phyloP scores from a whole-genome alignment of 2,113 vertebrate species.

The Dipodomys ordii region DNA sequence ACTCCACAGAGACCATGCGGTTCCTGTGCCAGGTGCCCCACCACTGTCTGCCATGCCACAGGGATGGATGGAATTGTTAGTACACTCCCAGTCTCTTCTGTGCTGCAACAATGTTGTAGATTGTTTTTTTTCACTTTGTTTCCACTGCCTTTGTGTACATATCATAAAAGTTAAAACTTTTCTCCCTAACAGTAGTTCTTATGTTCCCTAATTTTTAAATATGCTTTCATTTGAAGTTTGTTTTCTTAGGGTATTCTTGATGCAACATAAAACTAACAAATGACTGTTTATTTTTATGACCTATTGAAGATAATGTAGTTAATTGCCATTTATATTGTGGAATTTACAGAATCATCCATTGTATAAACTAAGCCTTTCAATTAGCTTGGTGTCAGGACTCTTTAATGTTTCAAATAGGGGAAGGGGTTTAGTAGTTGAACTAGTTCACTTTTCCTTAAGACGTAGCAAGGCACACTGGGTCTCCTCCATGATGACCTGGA shows the following conservation, averaged over 20 bases:
- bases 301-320: constrained; percentile 69
- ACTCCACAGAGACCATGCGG: not conserved
- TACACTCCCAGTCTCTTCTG: constrained; percentile 14
- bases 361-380: constrained; percentile 74
- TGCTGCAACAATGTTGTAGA: constrained; percentile 56
- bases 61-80: constrained; percentile 57
- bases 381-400: constrained; percentile 74
- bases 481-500: not conserved
- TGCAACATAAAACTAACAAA: constrained; percentile 62
- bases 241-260: constrained; percentile 65
- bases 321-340: constrained; percentile 63
- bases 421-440: not conserved
- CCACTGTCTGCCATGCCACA: constrained; percentile 8
- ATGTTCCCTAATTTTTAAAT: constrained; percentile 68
- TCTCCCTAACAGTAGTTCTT: constrained; percentile 35
- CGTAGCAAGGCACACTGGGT: not conserved
- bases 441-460: not conserved
- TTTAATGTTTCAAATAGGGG: constrained; percentile 61
- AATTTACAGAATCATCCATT: constrained; percentile 72
- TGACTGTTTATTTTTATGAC: constrained; percentile 73
- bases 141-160: constrained; percentile 58
- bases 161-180: constrained; percentile 38
- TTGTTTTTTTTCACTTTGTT: constrained; percentile 64
- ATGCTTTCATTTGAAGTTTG: constrained; percentile 52
- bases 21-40: too few relatives aligned